Evolutionary conservation across 2,113 vertebrate species (phyloP), one percentile per base, ranked within the genome.

Genomic region (Pyxicephalus adspersus): DNA sequence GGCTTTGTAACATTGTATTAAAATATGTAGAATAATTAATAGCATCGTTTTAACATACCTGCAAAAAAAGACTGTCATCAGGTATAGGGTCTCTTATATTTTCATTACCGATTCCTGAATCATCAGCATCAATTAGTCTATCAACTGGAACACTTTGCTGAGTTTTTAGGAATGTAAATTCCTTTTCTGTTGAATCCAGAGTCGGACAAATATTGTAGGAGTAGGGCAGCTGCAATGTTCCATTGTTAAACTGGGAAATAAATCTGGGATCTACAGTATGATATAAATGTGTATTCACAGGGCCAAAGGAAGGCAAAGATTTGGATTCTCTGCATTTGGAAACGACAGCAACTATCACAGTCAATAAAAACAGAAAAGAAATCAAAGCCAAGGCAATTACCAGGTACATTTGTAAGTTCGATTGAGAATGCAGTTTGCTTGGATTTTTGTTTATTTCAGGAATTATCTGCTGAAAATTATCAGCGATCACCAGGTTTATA

Each of bases 401-500:
- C 25, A 87, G 31, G 2, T 80, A 86, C 64, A 88, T 75, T 23
- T 83, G 61, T 18, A 86, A 28, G 0, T 86, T 75, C 3, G 73
- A 55, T 66, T 86, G 55, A 81, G 83, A 68, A 51, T 66, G 7
- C 19, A 50, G 17, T 26, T 55, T 72, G 70, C 11, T 70, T 1
- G 83, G 57, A 2, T 80, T 65, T 4, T 89, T 89, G 0, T 71
- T 79, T 2, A 94, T 61, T 54, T 92, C 90, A 0, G 91, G 91
- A 65, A 93, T 68, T 0, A 65, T 88, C 83, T 93, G 94, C 38
- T 92, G 91, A 77, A 95, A 89, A 79, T 92, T 94, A 51, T 94
- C 94, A 0, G 91, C 90, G 72, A 94, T 86, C 34, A 95, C 86
- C 76, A 95, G 85, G 77, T 86, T 88, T 75, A 95, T 85, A 23